phyloP scores from a whole-genome alignment of 2,113 vertebrate species.

The Entelurus aequoreus region DNA sequence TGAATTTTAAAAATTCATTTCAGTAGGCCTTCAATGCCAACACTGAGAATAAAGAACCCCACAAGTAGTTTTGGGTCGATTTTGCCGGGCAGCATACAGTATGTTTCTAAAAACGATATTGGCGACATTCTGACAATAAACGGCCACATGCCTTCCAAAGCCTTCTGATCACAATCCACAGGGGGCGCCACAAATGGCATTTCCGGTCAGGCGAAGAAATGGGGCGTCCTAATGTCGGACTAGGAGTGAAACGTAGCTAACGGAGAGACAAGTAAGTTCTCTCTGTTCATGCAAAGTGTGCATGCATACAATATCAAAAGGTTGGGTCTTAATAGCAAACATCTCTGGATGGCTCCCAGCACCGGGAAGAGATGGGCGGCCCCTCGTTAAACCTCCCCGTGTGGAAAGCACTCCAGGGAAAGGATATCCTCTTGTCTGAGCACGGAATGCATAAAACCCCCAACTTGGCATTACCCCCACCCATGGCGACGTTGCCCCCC shows the following conservation, averaged over 20 bases:
- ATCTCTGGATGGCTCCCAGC: slow-evolving; percentile 34
- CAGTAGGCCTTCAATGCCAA: too few species aligned
- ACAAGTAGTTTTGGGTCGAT: too few species aligned
- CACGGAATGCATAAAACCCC: slow-evolving; percentile 24
- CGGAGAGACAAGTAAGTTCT: slow-evolving; percentile 7
- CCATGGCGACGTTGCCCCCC: slow-evolving; percentile 29
- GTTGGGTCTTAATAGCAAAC: slow-evolving; percentile 17
- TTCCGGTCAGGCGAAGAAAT: too few species aligned
- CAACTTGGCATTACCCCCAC: slow-evolving; percentile 15
- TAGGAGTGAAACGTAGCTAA: neutral
- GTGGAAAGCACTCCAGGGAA: slow-evolving; percentile 44
- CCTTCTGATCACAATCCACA: too few species aligned
- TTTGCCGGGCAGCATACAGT: too few species aligned
- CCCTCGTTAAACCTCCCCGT: slow-evolving; percentile 56
- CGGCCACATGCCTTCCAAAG: too few species aligned
- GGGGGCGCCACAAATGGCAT: too few species aligned
- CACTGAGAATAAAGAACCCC: too few species aligned
- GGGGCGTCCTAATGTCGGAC: too few species aligned
- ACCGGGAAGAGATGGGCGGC: slow-evolving; percentile 35
- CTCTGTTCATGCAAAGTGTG: slow-evolving; percentile 29
- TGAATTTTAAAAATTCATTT: too few species aligned
- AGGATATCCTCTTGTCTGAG: slow-evolving; percentile 42
- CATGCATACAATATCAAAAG: slow-evolving; percentile 31
- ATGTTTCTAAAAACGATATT: too few species aligned
- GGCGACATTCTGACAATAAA: too few species aligned